phyloP scores from a whole-genome alignment of 1,140 invertebrate species.

The Apis mellifera region Amel_HAv3.1 CM009936.2:1592001-1592500 shows the following conservation, averaged over 20 bases:
- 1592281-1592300: constrained; percentile 62
- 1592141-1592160: not conserved
- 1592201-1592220: constrained; percentile 42
- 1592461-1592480: constrained; percentile 12
- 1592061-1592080: no score
- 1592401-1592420: constrained; percentile 65
- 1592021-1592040: no score
- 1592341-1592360: not conserved
- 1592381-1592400: constrained; percentile 40
- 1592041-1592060: not conserved
- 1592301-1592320: constrained; percentile 61
- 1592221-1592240: constrained; percentile 37
- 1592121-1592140: no score
- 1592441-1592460: constrained; percentile 19
- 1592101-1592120: no score
- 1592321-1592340: constrained; percentile 44
- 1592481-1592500: constrained; percentile 35
- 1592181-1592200: not conserved
- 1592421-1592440: constrained; percentile 46
- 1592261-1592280: constrained; percentile 58
- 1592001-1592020: not conserved
- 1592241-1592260: constrained; percentile 10
- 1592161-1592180: not conserved
- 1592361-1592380: constrained; percentile 34
- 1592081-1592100: not conserved